Percentiles rank a stretch among this genome's conserved stretches.
Conservation (phyloP, 2,888 invertebrate species). For the Heteromyza rotundicornis region DNA sequence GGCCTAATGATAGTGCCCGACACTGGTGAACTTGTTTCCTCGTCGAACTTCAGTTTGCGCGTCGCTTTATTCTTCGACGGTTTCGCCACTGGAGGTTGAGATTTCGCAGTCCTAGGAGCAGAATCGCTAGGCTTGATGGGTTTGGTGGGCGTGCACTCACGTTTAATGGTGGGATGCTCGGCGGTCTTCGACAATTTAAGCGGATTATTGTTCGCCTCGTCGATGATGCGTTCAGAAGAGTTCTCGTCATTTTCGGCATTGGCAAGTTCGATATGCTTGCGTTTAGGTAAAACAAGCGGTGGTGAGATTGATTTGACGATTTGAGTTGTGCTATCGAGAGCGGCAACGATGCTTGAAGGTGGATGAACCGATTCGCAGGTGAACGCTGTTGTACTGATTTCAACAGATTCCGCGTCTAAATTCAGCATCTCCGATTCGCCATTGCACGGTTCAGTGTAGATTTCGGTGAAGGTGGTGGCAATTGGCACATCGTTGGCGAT, state of each 20-base stretch:
- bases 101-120: slow-evolving; percentile 54
- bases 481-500: slow-evolving; percentile 45
- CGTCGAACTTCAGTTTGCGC: slow-evolving; percentile 85
- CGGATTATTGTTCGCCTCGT: slow-evolving; percentile 36
- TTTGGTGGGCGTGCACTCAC: slow-evolving; percentile 51
- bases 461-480: slow-evolving; percentile 49
- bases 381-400: not conserved
- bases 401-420: slow-evolving; percentile 20
- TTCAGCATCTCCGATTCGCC: slow-evolving; percentile 23
- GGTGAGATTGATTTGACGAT: slow-evolving; percentile 55
- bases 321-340: slow-evolving; percentile 13
- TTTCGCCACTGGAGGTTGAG: slow-evolving; percentile 38
- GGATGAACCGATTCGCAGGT: not conserved
- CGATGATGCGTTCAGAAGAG: not conserved
- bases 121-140: slow-evolving; percentile 48
- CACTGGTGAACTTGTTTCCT: slow-evolving; percentile 90
- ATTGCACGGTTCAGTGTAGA: slow-evolving; percentile 42
- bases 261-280: slow-evolving; percentile 36
- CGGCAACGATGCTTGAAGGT: not conserved
- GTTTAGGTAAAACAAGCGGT: slow-evolving; percentile 75
- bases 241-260: slow-evolving; percentile 17
- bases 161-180: slow-evolving; percentile 33
- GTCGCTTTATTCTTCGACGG: slow-evolving; percentile 67
- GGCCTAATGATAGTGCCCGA: slow-evolving; percentile 93
- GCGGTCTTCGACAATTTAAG: slow-evolving; percentile 44